Percentiles rank a stretch among this genome's conserved stretches.
Evolutionary conservation across 2,797 vertebrate genomes (phyloP).

Genomic region (Xyrichtys novacula): DNA sequence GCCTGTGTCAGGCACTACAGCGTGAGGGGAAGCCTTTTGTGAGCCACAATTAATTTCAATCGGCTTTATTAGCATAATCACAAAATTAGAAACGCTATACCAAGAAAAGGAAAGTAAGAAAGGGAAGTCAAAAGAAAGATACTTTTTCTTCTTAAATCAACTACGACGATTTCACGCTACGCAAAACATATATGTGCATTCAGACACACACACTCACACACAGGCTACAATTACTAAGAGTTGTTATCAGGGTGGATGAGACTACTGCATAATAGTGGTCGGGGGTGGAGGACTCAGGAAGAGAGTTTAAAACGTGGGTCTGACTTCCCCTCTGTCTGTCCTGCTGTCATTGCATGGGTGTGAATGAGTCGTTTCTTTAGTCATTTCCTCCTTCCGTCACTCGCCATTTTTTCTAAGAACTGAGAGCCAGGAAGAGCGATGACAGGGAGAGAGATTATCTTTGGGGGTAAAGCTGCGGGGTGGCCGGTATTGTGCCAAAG

Average conservation of each 20-base stretch:
- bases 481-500: constrained; percentile 52
- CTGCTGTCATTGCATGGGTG: constrained; percentile 70
- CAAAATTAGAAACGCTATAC: constrained; percentile 6
- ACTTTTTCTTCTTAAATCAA: not conserved
- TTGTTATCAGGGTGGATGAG: constrained; percentile 46
- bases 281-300: constrained; percentile 60
- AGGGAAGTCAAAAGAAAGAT: not conserved
- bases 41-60: constrained; percentile 21
- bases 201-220: constrained; percentile 10
- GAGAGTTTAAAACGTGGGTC: constrained; percentile 63
- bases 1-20: constrained; percentile 70
- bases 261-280: constrained; percentile 26
- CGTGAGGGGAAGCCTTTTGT: constrained; percentile 40
- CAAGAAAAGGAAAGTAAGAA: not conserved
- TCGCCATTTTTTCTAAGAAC: constrained; percentile 61
- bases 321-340: constrained; percentile 68
- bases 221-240: not conserved
- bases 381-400: constrained; percentile 76
- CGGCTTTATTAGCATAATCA: constrained; percentile 5
- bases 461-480: constrained; percentile 47
- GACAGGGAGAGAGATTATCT: constrained; percentile 59
- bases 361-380: constrained; percentile 79
- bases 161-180: constrained; percentile 32
- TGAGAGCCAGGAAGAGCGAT: constrained; percentile 43
- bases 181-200: constrained; percentile 20